Evolutionary conservation across 2,888 invertebrate species (phyloP), one percentile per base, ranked within the genome.

Genomic region (Stegana nigrithorax): DNA sequence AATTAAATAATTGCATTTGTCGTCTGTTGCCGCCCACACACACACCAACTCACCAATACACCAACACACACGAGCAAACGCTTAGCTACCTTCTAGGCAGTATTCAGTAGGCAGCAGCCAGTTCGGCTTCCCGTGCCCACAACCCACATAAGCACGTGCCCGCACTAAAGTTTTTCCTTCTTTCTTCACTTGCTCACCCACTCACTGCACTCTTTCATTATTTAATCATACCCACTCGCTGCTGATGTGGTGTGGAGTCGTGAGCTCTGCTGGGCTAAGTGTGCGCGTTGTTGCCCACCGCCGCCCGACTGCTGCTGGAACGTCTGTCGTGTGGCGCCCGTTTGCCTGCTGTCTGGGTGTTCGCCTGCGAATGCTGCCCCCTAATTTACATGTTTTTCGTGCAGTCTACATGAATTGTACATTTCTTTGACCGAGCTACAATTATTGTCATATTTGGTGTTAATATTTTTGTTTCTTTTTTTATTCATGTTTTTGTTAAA

Each of bases 1-100:
- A 73, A 75, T 67, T 72, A 69, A 75, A 78, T 75, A 78, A 75
- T 75, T 78, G 78, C 78, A 75, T 68, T 75, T 72, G 73, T 70
- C 36, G 14, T 29, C 29, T 29, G 6, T 29, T n/a, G 39, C 39
- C 14, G 14, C 10, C 36, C 2, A n/a, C 14, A 39, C 14, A 14
- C n/a, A n/a, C n/a, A n/a, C n/a, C n/a, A n/a, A n/a, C n/a, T n/a
- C n/a, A n/a, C n/a, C n/a, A n/a, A n/a, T n/a, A n/a, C n/a, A n/a
- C n/a, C n/a, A n/a, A n/a, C n/a, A n/a, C n/a, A n/a, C n/a, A n/a
- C n/a, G n/a, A n/a, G n/a, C n/a, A n/a, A n/a, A n/a, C n/a, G n/a
- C n/a, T n/a, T n/a, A n/a, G n/a, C n/a, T n/a, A n/a, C n/a, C n/a
- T n/a, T n/a, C n/a, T n/a, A n/a, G n/a, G n/a, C n/a, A n/a, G n/a